Evolutionary conservation across 2,797 vertebrate species (phyloP), one percentile per base, ranked within the genome.

Genomic region (Acanthornis magna): DNA sequence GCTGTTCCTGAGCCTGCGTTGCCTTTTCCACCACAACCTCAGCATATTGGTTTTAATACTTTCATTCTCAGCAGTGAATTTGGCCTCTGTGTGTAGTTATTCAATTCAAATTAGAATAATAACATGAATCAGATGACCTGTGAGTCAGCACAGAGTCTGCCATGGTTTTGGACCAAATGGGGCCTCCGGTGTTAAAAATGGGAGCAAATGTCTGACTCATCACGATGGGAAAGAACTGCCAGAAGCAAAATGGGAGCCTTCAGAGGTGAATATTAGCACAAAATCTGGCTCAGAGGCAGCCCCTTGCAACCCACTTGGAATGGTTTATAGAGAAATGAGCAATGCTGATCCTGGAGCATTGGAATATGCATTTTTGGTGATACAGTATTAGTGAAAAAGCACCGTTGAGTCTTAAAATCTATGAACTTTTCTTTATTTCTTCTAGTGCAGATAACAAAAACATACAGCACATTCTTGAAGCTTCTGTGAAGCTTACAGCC

Each of bases 151-250:
- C 21, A 18, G 10, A 53, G 23, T 11, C 10, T 3, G 4, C 48
- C 16, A 5, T 6, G 14, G 60, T 32, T 45, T 58, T 8, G 11
- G 40, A 66, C 3, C 9, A 23, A 57, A 54, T 5, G 12, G 17
- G 11, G 30, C 36, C 53, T 57, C 15, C 30, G n/a, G 36, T 38
- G 20, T n/a, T 53, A 34, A 71, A 62, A 47, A n/a, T 4, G 5
- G 23, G 26, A 53, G 14, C 10, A 76, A 85, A 45, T 4, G 1
- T 23, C 23, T 47, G 16, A n/a, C 8, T 12, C 43, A 20, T 30
- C 30, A 34, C 0, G 1, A 32, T 0, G 3, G 30, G 19, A 72
- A 13, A 38, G 40, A 43, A 38, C 8, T 10, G 32, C 14, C 53
- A 48, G 34, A 19, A 47, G 43, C 8, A 29, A 48, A 61, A 27